Conservation (phyloP, 2,888 invertebrate genomes). For the Dasysyrphus tricinctus region DNA sequence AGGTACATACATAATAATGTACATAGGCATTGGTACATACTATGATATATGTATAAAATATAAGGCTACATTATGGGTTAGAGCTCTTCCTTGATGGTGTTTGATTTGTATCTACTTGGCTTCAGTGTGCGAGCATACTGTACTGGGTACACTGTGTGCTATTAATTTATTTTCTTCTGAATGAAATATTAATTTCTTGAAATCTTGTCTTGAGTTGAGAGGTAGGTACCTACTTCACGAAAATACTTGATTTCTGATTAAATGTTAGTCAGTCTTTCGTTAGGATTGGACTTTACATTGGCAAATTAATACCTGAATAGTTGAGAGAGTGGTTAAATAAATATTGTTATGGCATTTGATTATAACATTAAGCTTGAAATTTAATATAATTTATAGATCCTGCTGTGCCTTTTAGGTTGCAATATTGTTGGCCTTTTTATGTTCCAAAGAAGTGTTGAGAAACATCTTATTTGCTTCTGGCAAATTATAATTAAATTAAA, state of each 20-base stretch:
- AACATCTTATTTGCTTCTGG: background rate
- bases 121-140: background rate
- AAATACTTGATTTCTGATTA: conserved; percentile 3
- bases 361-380: background rate
- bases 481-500: background rate
- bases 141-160: conserved; percentile 11
- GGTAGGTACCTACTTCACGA: conserved; percentile 15
- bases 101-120: conserved; percentile 22
- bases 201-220: background rate
- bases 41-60: too few species aligned
- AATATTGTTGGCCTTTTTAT: background rate
- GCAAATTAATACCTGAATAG: background rate
- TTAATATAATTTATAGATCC: background rate
- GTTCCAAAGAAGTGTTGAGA: background rate
- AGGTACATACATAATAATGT: too few species aligned
- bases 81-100: conserved; percentile 10
- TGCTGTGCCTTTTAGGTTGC: background rate
- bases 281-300: background rate
- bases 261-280: background rate
- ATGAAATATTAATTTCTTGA: conserved; percentile 54
- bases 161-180: conserved; percentile 58
- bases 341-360: background rate
- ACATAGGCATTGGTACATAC: too few species aligned
- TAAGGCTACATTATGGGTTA: conserved; percentile 15
- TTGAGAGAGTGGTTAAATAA: background rate